These are phyloP conservation scores for Amphiprion clarkii DNA, from an alignment of 2,797 vertebrate species.

Conservation along the genomic window DNA sequence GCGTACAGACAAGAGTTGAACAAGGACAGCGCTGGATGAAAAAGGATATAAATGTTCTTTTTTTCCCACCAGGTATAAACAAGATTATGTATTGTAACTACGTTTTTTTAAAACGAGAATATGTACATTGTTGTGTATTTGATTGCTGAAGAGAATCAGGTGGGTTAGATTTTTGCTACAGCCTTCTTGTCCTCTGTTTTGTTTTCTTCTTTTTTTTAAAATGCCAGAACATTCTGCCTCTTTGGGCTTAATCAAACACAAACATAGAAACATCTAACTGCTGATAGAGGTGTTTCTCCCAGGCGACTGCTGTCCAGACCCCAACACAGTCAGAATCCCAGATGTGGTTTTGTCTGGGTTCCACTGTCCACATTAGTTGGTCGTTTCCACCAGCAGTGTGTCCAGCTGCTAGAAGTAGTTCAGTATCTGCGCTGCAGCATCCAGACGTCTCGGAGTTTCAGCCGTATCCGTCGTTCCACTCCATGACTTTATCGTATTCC, in stretches of 20 bases:
- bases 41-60: no score
- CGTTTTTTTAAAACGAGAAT: no score
- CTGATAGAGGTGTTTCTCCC: neutral
- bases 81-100: no score
- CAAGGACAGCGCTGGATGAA: no score
- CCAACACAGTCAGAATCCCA: neutral
- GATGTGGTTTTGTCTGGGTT: neutral
- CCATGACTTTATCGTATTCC: conserved; percentile 97
- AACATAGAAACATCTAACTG: neutral
- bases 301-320: neutral
- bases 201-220: no score
- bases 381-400: neutral
- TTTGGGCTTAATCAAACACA: neutral
- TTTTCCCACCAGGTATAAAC: no score
- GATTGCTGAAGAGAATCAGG: no score
- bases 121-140: no score
- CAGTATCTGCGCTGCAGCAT: neutral
- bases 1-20: no score
- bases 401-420: neutral
- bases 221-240: neutral
- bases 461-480: conserved; percentile 89
- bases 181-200: no score
- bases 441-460: conserved; percentile 32
- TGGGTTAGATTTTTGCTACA: no score
- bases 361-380: neutral